Percentiles rank a stretch among this genome's conserved stretches.
Conservation (phyloP, 2,797 vertebrate genomes). For the Pangasius macronema region DNA sequence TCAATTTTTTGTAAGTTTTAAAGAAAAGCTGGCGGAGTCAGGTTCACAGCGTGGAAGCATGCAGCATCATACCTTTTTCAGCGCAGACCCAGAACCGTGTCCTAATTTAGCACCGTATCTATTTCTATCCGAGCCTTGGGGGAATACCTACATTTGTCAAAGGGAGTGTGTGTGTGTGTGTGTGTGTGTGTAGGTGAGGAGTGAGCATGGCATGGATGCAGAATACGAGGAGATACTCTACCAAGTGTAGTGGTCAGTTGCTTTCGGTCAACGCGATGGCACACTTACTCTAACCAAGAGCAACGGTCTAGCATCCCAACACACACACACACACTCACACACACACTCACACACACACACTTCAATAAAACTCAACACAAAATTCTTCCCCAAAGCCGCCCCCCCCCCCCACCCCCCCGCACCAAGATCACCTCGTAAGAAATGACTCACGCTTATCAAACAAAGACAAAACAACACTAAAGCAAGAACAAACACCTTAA, state of each 20-base stretch:
- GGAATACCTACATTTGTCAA: conserved; percentile 72
- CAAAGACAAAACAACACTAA: conserved; percentile 6
- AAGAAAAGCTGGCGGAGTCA: background rate
- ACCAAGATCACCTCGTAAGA: background rate
- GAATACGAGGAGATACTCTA: conserved; percentile 12
- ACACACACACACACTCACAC: conserved; percentile 21
- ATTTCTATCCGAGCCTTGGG: conserved; percentile 72
- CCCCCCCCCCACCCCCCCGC: too few relatives aligned
- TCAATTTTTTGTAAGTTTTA: background rate
- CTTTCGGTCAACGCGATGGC: background rate
- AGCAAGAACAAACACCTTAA: conserved; percentile 12
- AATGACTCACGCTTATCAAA: conserved; percentile 3
- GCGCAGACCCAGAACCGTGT: conserved; percentile 53
- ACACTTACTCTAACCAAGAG: conserved; percentile 12
- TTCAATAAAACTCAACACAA: background rate
- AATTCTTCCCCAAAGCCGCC: background rate
- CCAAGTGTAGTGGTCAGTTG: background rate
- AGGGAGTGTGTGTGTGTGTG: conserved; percentile 38
- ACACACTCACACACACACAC: background rate
- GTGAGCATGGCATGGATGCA: conserved; percentile 1
- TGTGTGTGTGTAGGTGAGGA: background rate
- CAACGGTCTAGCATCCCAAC: conserved; percentile 4
- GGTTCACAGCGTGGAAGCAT: background rate
- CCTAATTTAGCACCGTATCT: conserved; percentile 77
- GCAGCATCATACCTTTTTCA: conserved; percentile 54